Evolutionary conservation across 2,113 vertebrate genomes (phyloP).

Genomic region (Indicator indicator): DNA sequence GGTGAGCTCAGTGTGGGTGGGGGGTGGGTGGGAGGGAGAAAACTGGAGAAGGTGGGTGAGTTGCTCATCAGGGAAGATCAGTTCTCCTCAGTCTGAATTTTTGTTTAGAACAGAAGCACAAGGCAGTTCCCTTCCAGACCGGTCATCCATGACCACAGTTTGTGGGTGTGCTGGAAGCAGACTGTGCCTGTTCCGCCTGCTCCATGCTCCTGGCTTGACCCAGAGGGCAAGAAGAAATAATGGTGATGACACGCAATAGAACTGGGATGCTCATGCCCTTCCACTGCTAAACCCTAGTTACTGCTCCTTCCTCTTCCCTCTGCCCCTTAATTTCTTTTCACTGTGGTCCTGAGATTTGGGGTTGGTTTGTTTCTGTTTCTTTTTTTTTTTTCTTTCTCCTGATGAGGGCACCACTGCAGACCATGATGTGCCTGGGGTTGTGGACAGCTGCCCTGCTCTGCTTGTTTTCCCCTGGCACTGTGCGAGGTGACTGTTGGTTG

Average conservation of each 20-base stretch:
- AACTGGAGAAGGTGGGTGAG: neutral
- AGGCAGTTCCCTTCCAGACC: neutral
- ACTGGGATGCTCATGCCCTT: slow-evolving; percentile 62
- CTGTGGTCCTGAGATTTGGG: neutral
- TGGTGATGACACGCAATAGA: slow-evolving; percentile 57
- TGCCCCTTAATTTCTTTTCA: neutral
- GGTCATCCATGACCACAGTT: neutral
- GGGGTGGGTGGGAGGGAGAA: neutral
- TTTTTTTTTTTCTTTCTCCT: neutral
- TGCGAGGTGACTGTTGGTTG: slow-evolving; percentile 93
- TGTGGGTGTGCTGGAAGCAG: neutral
- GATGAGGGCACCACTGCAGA: slow-evolving; percentile 45
- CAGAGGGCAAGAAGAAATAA: slow-evolving; percentile 38
- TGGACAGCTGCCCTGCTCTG: slow-evolving; percentile 75
- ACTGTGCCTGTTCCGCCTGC: neutral
- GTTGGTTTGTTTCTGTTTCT: neutral
- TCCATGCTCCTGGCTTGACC: slow-evolving; percentile 14
- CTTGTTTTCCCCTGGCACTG: slow-evolving; percentile 77
- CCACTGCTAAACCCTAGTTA: slow-evolving; percentile 19
- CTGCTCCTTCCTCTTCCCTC: neutral
- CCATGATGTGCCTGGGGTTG: slow-evolving; percentile 79
- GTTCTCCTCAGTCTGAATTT: neutral
- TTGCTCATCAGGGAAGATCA: neutral
- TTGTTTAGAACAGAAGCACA: slow-evolving; percentile 69
- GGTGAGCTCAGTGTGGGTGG: neutral